phyloP scores from a whole-genome alignment of 2,888 invertebrate species.

The Harpalus rufipes region DNA sequence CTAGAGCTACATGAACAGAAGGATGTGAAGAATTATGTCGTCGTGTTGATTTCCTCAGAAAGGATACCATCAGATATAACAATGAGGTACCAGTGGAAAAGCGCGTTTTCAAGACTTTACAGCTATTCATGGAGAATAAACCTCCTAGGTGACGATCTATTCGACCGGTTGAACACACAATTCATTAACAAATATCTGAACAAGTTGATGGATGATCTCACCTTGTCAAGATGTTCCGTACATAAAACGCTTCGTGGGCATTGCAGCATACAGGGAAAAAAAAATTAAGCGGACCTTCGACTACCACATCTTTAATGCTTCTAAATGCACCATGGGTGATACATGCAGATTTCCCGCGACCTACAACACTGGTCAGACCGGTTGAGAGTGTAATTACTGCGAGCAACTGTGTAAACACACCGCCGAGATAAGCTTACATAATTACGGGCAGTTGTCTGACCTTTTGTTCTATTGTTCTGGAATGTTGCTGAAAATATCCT shows the following conservation, averaged over 20 bases:
- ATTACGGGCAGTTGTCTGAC: no score
- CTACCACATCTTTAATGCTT: no score
- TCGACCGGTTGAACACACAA: conserved; percentile 97
- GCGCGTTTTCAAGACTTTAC: conserved; percentile 97
- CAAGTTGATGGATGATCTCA: conserved; percentile 97
- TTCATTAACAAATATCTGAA: conserved; percentile 98
- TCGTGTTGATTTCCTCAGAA: conserved; percentile 99
- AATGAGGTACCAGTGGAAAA: conserved; percentile 96
- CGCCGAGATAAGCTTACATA: no score
- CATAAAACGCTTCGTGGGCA: conserved; percentile 99
- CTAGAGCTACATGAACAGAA: conserved; percentile 90
- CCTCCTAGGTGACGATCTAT: conserved; percentile 96
- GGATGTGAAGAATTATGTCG: conserved; percentile 93
- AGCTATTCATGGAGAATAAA: conserved; percentile 98
- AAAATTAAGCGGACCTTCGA: no score
- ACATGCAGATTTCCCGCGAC: no score
- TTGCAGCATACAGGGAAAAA: conserved; percentile 84
- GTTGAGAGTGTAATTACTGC: no score
- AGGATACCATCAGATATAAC: conserved; percentile 88
- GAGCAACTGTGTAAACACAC: no score
- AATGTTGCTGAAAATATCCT: no score
- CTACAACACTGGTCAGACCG: no score
- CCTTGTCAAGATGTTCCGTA: conserved; percentile 99
- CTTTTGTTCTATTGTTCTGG: no score
- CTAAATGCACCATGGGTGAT: no score